A percentile compares a stretch with the other conserved stretches of the same genome.
Evolutionary conservation across 2,888 invertebrate species (phyloP).

Genomic region (Temnothorax ravouxi): DNA sequence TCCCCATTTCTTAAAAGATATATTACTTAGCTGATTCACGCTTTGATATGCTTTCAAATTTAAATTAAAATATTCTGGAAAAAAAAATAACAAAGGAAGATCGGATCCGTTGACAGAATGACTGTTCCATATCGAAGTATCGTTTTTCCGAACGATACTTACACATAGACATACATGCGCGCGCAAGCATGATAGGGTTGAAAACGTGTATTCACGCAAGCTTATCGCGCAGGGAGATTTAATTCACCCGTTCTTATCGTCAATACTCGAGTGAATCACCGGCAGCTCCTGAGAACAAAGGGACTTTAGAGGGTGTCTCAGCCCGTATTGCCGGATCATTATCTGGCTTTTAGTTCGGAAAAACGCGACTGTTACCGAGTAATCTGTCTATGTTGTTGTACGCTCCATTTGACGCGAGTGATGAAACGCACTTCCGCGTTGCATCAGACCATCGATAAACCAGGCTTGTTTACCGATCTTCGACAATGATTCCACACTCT

Average conservation of each 20-base stretch:
- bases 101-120: not conserved
- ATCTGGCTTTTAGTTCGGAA: constrained; percentile 58
- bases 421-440: constrained; percentile 84
- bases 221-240: constrained; percentile 34
- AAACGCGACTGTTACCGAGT: constrained; percentile 70
- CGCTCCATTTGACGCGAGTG: constrained; percentile 78
- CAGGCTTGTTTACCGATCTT: constrained; percentile 74
- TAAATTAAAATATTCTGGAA: not conserved
- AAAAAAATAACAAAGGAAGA: not conserved
- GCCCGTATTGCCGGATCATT: constrained; percentile 62
- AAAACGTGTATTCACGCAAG: not conserved
- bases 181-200: not conserved
- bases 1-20: not conserved
- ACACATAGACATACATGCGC: not conserved
- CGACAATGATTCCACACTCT: constrained; percentile 67
- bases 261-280: constrained; percentile 56
- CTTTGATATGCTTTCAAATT: constrained; percentile 8
- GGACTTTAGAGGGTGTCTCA: constrained; percentile 57
- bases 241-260: constrained; percentile 18
- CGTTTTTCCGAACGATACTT: not conserved
- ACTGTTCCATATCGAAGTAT: not conserved
- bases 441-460: constrained; percentile 81
- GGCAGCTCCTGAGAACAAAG: constrained; percentile 60
- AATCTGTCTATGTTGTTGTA: constrained; percentile 66
- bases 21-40: not conserved